Percentiles rank a stretch among this genome's conserved stretches.
phyloP scores from a whole-genome alignment of 2,113 vertebrate species.

The Lota lota region DNA sequence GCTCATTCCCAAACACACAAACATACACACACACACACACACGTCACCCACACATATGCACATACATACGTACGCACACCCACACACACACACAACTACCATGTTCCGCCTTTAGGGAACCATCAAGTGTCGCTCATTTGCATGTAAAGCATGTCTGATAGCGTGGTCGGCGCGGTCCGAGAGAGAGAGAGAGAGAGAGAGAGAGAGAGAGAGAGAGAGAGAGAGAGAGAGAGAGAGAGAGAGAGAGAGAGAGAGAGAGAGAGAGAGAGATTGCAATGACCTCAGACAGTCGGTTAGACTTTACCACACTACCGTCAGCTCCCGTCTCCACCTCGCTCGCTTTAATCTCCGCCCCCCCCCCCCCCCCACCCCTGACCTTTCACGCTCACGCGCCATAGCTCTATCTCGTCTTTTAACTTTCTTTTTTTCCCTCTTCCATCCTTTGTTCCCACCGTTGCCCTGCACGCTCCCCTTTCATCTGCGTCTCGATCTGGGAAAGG shows the following conservation, averaged over 20 bases:
- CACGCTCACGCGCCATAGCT: conserved; percentile 2
- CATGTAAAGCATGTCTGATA: conserved; percentile 70
- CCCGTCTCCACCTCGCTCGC: conserved; percentile 18
- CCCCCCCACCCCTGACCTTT: conserved; percentile 17
- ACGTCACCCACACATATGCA: neutral
- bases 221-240: too few species aligned
- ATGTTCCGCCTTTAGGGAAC: conserved; percentile 55
- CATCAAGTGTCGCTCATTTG: conserved; percentile 67
- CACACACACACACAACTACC: conserved; percentile 6
- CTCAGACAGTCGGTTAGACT: conserved; percentile 47
- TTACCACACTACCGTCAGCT: conserved; percentile 31
- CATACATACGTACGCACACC: neutral
- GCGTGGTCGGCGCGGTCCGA: conserved; percentile 60
- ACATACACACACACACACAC: conserved; percentile 17
- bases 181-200: too few species aligned
- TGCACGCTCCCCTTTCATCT: conserved; percentile 25
- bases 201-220: too few species aligned
- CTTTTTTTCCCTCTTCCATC: conserved; percentile 33
- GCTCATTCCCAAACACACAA: too few species aligned
- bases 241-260: too few species aligned
- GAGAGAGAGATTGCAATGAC: conserved; percentile 58
- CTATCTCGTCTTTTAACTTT: conserved; percentile 49
- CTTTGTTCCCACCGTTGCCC: conserved; percentile 24
- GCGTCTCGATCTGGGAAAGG: conserved; percentile 60
- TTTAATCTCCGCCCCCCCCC: conserved; percentile 10